Base-by-base conservation (phyloP, 2,888 invertebrate species). In the Stenoptilia bipunctidactyla region DNA sequence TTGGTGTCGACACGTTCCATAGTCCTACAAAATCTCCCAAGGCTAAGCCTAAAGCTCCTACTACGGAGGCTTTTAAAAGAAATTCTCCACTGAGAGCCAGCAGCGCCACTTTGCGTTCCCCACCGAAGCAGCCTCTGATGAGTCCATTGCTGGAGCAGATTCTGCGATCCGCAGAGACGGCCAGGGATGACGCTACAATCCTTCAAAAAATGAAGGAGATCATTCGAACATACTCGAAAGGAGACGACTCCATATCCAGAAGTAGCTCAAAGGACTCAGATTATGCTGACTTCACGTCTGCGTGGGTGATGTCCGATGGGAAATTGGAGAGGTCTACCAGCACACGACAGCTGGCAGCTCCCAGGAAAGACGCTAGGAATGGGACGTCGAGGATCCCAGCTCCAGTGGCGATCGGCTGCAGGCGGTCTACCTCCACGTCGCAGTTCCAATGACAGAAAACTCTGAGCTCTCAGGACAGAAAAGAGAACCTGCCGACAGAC, bases 191-290 rank as follows among this genome's bases (percentile, higher is more conserved):
- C 55, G 87, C 88, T 3, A 80, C 89, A 46, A 90, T 93, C 40
- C 75, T 92, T 15, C 88, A 89, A 52, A 91, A 92, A 62, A 89
- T 93, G 73, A 92, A 92, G 57, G 90, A 89, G 43, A 84, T 85
- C 13, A 83, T 85, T 43, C 68, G 83, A 43, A 73, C 74, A 10
- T 85, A 75, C 47, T 83, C 84, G 1, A 77, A 74, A 54, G 73
- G 77, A 37, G 80, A 82, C 9, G 82, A 82, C 42, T 73, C 77
- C 9, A 53, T 83, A 49, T 80, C 80, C 1, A 62, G 86, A 41
- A 75, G 85, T 33, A 77, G 86, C 43, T 86, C 77, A 2, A 86
- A 87, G 36, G 77, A 86, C 41, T 86, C 88, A 1, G 86, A 89
- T 38, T 89, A 87, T 37, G 87, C 90, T 47, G 90, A 90, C 49